These are phyloP conservation scores for Drosophila lacteicornis DNA, from an alignment of 1,140 invertebrate species.

Conservation along the genomic window DNA sequence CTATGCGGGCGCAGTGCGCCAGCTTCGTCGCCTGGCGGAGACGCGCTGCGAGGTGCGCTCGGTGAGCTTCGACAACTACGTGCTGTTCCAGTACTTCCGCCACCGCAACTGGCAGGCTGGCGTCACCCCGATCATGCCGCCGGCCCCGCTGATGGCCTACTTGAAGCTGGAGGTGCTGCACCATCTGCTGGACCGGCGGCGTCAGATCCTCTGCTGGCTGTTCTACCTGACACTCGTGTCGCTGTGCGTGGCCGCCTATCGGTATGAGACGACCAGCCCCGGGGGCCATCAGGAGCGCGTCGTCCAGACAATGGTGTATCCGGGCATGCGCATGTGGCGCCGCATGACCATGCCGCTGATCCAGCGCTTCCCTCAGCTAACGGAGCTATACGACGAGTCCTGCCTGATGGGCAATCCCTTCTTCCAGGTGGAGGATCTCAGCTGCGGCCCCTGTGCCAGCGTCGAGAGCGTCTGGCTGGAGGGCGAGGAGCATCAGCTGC, in stretches of 20 bases:
- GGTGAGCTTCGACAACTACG: constrained; percentile 76
- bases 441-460: constrained; percentile 89
- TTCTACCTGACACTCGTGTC: constrained; percentile 73
- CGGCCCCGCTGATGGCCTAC: constrained; percentile 54
- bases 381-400: constrained; percentile 90
- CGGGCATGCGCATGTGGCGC: constrained; percentile 86
- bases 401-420: constrained; percentile 90
- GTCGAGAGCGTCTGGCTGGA: constrained; percentile 86
- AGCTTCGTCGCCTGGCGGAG: constrained; percentile 73
- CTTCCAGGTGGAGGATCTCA: constrained; percentile 88
- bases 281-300: constrained; percentile 68
- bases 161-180: constrained; percentile 74
- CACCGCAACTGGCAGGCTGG: constrained; percentile 45
- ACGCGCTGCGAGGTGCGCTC: constrained; percentile 66
- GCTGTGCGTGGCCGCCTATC: constrained; percentile 72
- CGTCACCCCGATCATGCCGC: neutral
- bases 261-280: constrained; percentile 81
- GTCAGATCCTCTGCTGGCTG: constrained; percentile 79
- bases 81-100: constrained; percentile 80
- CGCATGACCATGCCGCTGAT: constrained; percentile 86
- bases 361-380: constrained; percentile 85
- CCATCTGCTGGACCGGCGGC: constrained; percentile 74
- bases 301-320: constrained; percentile 86
- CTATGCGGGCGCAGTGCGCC: constrained; percentile 60
- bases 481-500: constrained; percentile 53